Evolutionary conservation across 2,888 invertebrate genomes (phyloP).

Genomic region (Caenorhabditis plicata): DNA sequence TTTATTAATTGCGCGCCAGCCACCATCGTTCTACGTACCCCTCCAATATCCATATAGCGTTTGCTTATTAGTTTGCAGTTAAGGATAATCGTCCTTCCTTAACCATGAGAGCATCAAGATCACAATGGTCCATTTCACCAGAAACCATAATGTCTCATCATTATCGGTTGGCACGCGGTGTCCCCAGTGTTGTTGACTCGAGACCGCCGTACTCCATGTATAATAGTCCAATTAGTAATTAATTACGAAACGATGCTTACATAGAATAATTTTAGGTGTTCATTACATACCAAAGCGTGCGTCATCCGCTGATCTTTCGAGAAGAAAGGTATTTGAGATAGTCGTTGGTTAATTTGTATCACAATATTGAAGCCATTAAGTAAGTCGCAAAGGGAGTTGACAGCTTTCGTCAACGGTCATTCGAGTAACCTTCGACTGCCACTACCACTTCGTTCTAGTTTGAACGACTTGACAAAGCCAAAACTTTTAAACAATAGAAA

Average conservation of each 20-base stretch:
- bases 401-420: slow-evolving; percentile 32
- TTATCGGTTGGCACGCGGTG: slow-evolving; percentile 36
- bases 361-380: slow-evolving; percentile 4
- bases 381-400: slow-evolving; percentile 37
- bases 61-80: too few relatives aligned
- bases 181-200: slow-evolving; percentile 33
- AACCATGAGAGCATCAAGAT: slow-evolving; percentile 35
- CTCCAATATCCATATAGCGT: too few relatives aligned
- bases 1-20: too few relatives aligned
- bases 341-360: background rate
- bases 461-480: slow-evolving; percentile 35
- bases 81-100: too few relatives aligned
- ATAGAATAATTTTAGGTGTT: slow-evolving; percentile 20
- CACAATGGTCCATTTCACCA: slow-evolving; percentile 41
- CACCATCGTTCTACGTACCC: too few relatives aligned
- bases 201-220: slow-evolving; percentile 46
- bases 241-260: background rate
- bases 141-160: slow-evolving; percentile 48
- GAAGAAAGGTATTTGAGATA: slow-evolving; percentile 7
- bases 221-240: slow-evolving; percentile 46
- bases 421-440: slow-evolving; percentile 11
- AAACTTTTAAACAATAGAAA: slow-evolving; percentile 34
- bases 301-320: slow-evolving; percentile 36
- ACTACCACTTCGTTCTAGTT: slow-evolving; percentile 27
- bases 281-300: slow-evolving; percentile 41